Conservation (phyloP, 2,797 vertebrate genomes). For the Sebastes trivittatus region DNA sequence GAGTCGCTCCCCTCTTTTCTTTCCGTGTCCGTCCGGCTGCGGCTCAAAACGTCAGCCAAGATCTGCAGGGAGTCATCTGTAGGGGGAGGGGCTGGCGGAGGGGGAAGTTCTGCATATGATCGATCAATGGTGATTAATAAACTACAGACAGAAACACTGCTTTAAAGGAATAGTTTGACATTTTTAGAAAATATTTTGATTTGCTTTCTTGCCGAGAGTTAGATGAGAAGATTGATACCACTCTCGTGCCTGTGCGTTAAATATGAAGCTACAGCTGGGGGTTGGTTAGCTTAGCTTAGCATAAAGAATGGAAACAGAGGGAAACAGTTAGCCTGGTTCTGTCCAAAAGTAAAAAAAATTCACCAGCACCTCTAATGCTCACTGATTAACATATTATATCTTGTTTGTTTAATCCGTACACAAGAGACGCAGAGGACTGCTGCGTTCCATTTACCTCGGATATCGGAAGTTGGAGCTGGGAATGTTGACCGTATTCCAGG, state of each 20-base stretch:
- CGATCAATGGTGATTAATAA: slow-evolving; percentile 43
- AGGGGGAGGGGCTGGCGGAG: slow-evolving; percentile 87
- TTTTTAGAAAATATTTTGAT: neutral
- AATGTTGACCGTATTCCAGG: rapidly evolving
- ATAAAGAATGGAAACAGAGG: neutral
- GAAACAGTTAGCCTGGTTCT: neutral
- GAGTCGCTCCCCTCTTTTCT: slow-evolving; percentile 61
- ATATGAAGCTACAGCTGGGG: neutral
- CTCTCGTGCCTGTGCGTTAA: neutral
- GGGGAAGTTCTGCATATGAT: slow-evolving; percentile 85
- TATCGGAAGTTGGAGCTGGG: too few species aligned
- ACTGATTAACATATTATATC: neutral
- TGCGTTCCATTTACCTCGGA: too few species aligned
- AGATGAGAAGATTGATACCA: neutral
- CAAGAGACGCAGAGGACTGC: neutral
- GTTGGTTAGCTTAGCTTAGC: neutral
- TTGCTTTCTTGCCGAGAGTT: neutral
- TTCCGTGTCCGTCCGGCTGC: slow-evolving; percentile 76
- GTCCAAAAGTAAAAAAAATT: neutral
- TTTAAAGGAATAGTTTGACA: slow-evolving; percentile 14
- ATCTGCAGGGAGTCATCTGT: slow-evolving; percentile 73
- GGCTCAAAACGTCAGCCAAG: slow-evolving; percentile 73
- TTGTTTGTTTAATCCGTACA: neutral
- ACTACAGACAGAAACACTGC: neutral
- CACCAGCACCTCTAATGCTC: neutral